These are phyloP conservation scores for Thunnus thynnus DNA, from an alignment of 2,113 vertebrate species.

Conservation along the genomic window DNA sequence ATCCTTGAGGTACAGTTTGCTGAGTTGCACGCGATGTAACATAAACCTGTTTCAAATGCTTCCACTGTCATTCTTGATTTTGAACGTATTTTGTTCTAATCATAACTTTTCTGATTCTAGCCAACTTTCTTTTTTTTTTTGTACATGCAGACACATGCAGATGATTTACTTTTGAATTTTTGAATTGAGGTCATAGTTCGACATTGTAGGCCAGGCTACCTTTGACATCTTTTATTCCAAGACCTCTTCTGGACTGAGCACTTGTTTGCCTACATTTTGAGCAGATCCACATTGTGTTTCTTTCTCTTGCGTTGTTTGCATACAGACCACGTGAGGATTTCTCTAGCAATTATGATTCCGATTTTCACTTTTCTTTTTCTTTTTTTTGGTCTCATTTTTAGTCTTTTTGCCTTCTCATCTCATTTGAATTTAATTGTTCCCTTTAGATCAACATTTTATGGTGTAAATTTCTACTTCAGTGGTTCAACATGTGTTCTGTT, in stretches of 20 bases:
- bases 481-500: neutral
- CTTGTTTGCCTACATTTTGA: too few relatives aligned
- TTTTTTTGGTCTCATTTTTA: neutral
- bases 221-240: neutral
- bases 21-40: neutral
- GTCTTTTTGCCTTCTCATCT: neutral
- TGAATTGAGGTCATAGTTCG: neutral
- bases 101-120: neutral
- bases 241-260: neutral
- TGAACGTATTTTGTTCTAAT: too few relatives aligned
- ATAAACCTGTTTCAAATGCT: neutral
- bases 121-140: neutral
- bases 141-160: neutral
- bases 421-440: neutral
- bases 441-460: neutral
- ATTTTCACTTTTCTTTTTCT: too few relatives aligned
- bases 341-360: too few relatives aligned
- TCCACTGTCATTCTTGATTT: neutral
- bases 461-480: neutral
- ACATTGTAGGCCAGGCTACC: conserved; percentile 2
- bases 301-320: neutral
- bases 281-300: neutral
- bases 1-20: neutral
- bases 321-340: neutral
- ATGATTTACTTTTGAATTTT: neutral